These are phyloP conservation scores for Echinarachnius parma DNA, from an alignment of 53 echinoderm and acorn worm genomes.

Conservation along the genomic window DNA sequence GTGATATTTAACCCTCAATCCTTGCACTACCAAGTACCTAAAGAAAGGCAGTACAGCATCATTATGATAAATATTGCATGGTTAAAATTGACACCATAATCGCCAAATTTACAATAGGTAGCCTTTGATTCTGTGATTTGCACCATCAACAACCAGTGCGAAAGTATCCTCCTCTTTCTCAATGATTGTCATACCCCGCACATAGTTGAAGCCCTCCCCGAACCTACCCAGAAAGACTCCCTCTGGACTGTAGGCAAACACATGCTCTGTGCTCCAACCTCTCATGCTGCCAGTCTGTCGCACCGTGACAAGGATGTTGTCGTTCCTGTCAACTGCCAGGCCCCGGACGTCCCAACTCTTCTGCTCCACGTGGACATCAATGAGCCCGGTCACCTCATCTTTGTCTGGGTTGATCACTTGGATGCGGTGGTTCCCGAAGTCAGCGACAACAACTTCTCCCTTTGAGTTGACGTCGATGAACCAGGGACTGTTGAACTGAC, in stretches of 20 bases:
- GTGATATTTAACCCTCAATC: too few relatives aligned
- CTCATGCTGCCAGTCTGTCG: slow-evolving; percentile 31
- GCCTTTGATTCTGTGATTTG: slow-evolving; percentile 35
- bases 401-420: slow-evolving; percentile 48
- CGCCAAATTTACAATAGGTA: slow-evolving; percentile 45
- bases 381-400: slow-evolving; percentile 34
- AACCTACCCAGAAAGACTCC: slow-evolving; percentile 54
- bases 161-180: slow-evolving; percentile 37
- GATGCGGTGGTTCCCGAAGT: slow-evolving; percentile 48
- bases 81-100: not conserved
- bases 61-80: too few relatives aligned
- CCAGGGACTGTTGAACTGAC: slow-evolving; percentile 48
- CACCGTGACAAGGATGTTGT: slow-evolving; percentile 57
- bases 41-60: too few relatives aligned
- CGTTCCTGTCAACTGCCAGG: slow-evolving; percentile 46
- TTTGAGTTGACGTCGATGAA: slow-evolving; percentile 46
- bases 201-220: slow-evolving; percentile 46
- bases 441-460: slow-evolving; percentile 55
- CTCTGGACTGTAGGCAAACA: slow-evolving; percentile 53
- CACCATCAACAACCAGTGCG: slow-evolving; percentile 53
- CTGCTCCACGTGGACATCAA: slow-evolving; percentile 48
- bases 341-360: slow-evolving; percentile 50
- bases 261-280: slow-evolving; percentile 44
- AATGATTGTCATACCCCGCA: slow-evolving; percentile 38
- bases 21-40: too few relatives aligned